Base-by-base conservation (phyloP, 2,888 invertebrate species). In the Microctonus hyperodae region DNA sequence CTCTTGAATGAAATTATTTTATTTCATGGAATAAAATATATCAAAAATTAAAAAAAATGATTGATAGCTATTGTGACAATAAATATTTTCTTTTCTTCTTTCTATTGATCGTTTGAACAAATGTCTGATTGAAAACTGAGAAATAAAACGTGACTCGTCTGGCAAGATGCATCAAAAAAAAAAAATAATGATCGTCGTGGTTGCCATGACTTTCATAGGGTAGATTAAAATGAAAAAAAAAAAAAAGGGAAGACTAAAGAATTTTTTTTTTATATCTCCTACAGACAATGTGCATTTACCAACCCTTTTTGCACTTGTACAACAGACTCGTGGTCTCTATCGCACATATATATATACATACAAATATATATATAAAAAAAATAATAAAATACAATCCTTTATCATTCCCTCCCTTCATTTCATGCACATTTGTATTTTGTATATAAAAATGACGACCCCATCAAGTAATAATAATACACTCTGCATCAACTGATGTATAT, bases 41-140 rank as follows among this genome's bases (percentile, higher is more conserved):
- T n/a, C n/a, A n/a, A n/a, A n/a, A n/a, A n/a, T n/a, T n/a, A n/a
- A n/a, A n/a, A n/a, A n/a, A n/a, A n/a, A n/a, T n/a, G n/a, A n/a
- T n/a, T n/a, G n/a, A n/a, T n/a, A n/a, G n/a, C n/a, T n/a, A n/a
- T n/a, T n/a, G n/a, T n/a, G n/a, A n/a, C n/a, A n/a, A n/a, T n/a
- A 13, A 37, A n/a, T 16, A 44, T 4, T 20, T 16, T 20, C 16
- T 7, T 4, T 7, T 3, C 1, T 16, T 44, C 1, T 16, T 44
- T 16, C 16, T 16, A 9, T 4, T 44, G 11, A 25, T 5, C 23
- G n/a, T 53, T 25, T 13, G 25, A 23, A 53, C n/a, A 31, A 55
- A 55, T 16, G 33, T 31, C 55, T 9, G 55, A 55, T n/a, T n/a
- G 31, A 55, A 55, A 55, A 55, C 31, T 11, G n/a, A 35, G 33